Evolutionary conservation across 2,113 vertebrate genomes (phyloP).

Genomic region (Takifugu flavidus): DNA sequence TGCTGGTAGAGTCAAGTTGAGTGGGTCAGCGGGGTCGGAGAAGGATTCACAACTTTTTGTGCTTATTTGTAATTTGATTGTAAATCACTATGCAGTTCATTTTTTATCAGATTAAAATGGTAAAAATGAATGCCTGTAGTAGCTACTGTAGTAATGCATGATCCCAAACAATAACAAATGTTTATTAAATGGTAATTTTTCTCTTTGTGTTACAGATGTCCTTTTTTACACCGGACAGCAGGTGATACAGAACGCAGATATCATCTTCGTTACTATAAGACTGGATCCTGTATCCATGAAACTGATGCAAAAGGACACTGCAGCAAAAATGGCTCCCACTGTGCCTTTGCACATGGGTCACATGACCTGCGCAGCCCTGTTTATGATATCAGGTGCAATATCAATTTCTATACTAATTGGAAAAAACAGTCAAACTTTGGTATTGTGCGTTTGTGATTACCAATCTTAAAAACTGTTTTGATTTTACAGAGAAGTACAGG

Average conservation of each 20-base stretch:
- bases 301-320: slow-evolving; percentile 96
- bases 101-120: too few species aligned
- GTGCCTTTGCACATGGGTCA: slow-evolving; percentile 95
- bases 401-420: background rate
- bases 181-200: background rate
- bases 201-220: slow-evolving; percentile 77
- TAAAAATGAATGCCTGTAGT: too few species aligned
- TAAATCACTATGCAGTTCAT: too few species aligned
- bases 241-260: slow-evolving; percentile 96
- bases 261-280: slow-evolving; percentile 96
- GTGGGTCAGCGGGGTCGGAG: too few species aligned
- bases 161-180: background rate
- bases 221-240: slow-evolving; percentile 92
- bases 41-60: too few species aligned
- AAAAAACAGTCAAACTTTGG: too few species aligned
- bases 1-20: too few species aligned
- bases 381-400: slow-evolving; percentile 90
- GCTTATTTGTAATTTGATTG: too few species aligned
- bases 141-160: too few species aligned
- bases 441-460: background rate
- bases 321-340: slow-evolving; percentile 95
- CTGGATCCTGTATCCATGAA: slow-evolving; percentile 97
- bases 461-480: background rate
- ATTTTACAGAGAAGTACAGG: slow-evolving; percentile 88
- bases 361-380: slow-evolving; percentile 93